phyloP scores from a whole-genome alignment of 2,113 vertebrate genomes.

The Chloropsis cyanopogon region DNA sequence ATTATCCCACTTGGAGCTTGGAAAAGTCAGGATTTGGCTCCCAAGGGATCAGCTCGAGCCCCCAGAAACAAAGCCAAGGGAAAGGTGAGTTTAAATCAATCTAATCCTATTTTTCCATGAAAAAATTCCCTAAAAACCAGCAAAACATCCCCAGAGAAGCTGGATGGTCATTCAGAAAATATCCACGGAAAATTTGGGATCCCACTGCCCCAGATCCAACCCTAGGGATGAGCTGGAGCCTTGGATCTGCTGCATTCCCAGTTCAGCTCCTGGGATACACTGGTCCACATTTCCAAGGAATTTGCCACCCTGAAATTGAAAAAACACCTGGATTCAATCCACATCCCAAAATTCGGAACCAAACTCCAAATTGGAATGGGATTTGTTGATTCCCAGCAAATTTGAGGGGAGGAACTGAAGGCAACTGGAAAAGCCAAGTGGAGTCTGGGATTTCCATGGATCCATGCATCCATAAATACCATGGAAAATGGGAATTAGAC shows the following conservation, averaged over 20 bases:
- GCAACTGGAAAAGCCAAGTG: neutral
- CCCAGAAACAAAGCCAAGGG: neutral
- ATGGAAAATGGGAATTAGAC: neutral
- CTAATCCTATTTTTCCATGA: neutral
- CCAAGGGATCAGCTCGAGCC: neutral
- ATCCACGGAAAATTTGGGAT: neutral
- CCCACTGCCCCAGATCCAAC: neutral
- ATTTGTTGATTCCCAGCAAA: neutral
- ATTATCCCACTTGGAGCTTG: neutral
- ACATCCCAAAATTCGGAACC: neutral
- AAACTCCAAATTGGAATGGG: neutral
- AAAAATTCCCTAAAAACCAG: neutral
- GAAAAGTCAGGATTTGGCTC: neutral
- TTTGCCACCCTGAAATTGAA: neutral
- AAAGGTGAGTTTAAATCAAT: neutral
- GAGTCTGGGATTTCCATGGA: neutral
- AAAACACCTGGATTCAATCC: neutral
- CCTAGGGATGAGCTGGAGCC: neutral
- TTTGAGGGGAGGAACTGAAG: neutral
- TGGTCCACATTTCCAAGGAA: neutral
- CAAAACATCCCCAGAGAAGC: neutral
- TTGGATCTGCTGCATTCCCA: neutral
- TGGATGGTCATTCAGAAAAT: neutral
- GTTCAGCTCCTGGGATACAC: rapidly evolving
- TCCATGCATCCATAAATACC: neutral